Conservation (phyloP, 2,797 vertebrate genomes). For the Paguma larvata region DNA sequence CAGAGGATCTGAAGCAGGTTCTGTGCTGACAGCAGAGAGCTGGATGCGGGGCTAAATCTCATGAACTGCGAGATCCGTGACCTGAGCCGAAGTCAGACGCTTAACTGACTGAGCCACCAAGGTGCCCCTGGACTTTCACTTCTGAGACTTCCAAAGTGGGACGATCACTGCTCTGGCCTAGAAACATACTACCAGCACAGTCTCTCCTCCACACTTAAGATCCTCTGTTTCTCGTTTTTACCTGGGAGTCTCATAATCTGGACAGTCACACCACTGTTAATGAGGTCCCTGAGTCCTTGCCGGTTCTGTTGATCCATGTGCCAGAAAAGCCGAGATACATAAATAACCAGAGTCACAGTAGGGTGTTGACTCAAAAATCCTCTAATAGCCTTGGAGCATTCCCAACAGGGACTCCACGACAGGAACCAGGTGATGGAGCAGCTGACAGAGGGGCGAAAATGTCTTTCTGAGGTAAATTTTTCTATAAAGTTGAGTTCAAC, state of each 20-base stretch:
- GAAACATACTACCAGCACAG: background rate
- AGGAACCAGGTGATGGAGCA: constrained; percentile 87
- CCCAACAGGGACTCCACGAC: constrained; percentile 85
- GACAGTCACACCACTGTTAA: constrained; percentile 46
- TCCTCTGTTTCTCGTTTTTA: constrained; percentile 60
- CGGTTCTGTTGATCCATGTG: constrained; percentile 67
- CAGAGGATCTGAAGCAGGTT: no score
- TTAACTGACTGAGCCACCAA: no score
- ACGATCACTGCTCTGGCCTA: background rate
- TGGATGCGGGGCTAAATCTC: no score
- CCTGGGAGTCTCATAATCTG: constrained; percentile 80
- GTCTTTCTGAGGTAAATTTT: constrained; percentile 60
- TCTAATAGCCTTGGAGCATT: constrained; percentile 73
- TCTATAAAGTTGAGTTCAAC: constrained; percentile 86
- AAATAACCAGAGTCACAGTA: constrained; percentile 81
- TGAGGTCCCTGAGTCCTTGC: constrained; percentile 81
- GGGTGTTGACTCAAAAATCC: constrained; percentile 77
- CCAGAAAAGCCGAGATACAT: constrained; percentile 73
- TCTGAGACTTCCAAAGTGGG: background rate
- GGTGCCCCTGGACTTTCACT: background rate
- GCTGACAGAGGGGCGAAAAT: rapidly evolving
- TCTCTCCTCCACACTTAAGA: background rate
- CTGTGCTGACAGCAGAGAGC: no score
- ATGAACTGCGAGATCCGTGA: no score
- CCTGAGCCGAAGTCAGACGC: no score